phyloP scores from a whole-genome alignment of 2,797 vertebrate genomes.

The Cygnus olor region DNA sequence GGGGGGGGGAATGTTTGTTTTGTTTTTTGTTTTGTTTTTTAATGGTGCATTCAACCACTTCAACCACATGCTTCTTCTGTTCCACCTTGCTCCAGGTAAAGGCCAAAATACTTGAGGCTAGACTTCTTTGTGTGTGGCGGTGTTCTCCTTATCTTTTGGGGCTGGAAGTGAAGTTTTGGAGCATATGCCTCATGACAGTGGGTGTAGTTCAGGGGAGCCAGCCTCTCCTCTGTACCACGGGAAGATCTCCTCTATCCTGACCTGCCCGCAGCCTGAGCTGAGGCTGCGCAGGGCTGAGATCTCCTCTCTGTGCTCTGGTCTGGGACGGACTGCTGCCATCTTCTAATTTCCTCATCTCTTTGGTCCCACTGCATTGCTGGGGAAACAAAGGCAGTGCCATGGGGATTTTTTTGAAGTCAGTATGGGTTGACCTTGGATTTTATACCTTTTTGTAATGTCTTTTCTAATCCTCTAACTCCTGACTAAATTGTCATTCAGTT shows the following conservation, averaged over 20 bases:
- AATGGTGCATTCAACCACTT: neutral
- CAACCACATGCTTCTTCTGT: neutral
- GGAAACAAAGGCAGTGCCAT: neutral
- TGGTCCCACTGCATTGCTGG: neutral
- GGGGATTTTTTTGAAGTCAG: accelerated
- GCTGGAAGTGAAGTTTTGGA: neutral
- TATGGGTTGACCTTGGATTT: neutral
- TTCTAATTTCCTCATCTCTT: neutral
- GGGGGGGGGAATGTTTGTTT: too few species aligned
- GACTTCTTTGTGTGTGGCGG: neutral
- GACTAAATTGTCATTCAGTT: neutral
- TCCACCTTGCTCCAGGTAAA: accelerated
- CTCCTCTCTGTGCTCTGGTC: neutral
- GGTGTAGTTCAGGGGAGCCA: neutral
- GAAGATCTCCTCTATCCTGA: neutral
- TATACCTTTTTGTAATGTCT: neutral
- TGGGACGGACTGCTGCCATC: accelerated
- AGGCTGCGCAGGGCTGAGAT: neutral
- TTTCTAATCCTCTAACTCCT: neutral
- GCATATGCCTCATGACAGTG: neutral
- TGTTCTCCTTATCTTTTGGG: neutral
- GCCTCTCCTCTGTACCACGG: accelerated
- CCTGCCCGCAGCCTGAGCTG: neutral
- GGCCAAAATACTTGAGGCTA: neutral
- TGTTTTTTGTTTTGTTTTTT: neutral